Conservation (phyloP, 1,140 invertebrate genomes). For the Maconellicoccus hirsutus region DNA sequence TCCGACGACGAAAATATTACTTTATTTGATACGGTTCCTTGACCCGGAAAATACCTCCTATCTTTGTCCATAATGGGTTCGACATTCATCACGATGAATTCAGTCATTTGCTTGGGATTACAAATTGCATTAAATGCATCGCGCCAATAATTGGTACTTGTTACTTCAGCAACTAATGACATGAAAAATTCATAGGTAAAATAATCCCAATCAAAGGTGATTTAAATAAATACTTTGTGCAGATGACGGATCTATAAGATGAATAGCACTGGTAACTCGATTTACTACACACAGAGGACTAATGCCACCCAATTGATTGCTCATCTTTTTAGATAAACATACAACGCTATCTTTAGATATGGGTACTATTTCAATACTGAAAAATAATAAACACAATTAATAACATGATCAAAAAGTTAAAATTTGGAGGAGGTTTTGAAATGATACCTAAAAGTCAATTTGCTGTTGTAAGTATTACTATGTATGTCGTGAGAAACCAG, state of each 20-base stretch:
- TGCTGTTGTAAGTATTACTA: constrained; percentile 95
- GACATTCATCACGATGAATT: constrained; percentile 93
- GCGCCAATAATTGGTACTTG: constrained; percentile 68
- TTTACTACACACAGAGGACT: constrained; percentile 78
- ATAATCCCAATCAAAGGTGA: neutral
- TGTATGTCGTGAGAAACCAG: constrained; percentile 95
- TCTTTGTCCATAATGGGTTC: constrained; percentile 70
- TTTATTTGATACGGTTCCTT: constrained; percentile 71
- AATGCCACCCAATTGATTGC: constrained; percentile 84
- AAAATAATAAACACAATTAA: constrained; percentile 33
- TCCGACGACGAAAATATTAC: constrained; percentile 35
- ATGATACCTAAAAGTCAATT: constrained; percentile 63
- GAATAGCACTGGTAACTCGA: constrained; percentile 77
- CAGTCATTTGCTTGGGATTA: constrained; percentile 77
- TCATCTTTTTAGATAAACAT: constrained; percentile 77
- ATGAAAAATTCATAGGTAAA: neutral
- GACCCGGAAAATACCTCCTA: constrained; percentile 65
- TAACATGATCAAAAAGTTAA: neutral
- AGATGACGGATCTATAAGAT: constrained; percentile 85
- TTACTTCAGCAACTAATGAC: constrained; percentile 69
- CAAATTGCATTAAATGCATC: constrained; percentile 75
- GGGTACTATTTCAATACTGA: constrained; percentile 89
- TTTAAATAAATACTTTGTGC: constrained; percentile 60
- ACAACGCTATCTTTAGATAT: constrained; percentile 93
- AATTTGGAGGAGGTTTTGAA: neutral